Evolutionary conservation across 2,113 vertebrate genomes (phyloP).

Genomic region (Leiothrix lutea): DNA sequence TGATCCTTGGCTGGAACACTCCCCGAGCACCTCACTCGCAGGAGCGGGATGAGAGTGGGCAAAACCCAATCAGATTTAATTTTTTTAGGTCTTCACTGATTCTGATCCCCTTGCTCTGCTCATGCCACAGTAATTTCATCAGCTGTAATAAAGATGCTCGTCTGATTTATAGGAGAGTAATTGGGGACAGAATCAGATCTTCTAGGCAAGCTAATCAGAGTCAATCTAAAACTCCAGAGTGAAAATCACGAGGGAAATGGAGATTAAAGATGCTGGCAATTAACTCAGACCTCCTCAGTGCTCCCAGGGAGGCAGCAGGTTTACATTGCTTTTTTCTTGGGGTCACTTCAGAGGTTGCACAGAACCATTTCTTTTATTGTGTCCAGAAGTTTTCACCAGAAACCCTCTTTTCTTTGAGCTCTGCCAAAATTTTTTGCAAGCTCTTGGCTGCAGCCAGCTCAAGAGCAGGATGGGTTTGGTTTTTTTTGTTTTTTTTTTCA

Average conservation of each 20-base stretch:
- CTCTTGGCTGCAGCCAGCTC: neutral
- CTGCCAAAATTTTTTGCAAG: conserved; percentile 9
- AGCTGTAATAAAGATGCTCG: neutral
- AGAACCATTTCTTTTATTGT: neutral
- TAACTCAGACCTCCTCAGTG: conserved; percentile 16
- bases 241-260: neutral
- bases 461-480: neutral
- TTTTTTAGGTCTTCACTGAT: neutral
- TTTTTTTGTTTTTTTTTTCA: neutral
- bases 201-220: conserved; percentile 25
- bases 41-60: neutral
- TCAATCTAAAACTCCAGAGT: neutral
- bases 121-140: neutral
- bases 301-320: conserved; percentile 14
- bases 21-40: neutral
- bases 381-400: neutral
- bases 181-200: neutral
- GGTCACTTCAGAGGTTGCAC: conserved; percentile 8
- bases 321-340: neutral
- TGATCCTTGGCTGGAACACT: neutral
- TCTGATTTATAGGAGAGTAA: conserved; percentile 5
- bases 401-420: neutral
- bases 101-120: neutral
- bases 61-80: neutral
- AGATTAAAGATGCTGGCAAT: conserved; percentile 12